Percentiles rank a stretch among this genome's conserved stretches.
Conservation (phyloP, 2,797 vertebrate species). For the Sebastes dallii region DNA sequence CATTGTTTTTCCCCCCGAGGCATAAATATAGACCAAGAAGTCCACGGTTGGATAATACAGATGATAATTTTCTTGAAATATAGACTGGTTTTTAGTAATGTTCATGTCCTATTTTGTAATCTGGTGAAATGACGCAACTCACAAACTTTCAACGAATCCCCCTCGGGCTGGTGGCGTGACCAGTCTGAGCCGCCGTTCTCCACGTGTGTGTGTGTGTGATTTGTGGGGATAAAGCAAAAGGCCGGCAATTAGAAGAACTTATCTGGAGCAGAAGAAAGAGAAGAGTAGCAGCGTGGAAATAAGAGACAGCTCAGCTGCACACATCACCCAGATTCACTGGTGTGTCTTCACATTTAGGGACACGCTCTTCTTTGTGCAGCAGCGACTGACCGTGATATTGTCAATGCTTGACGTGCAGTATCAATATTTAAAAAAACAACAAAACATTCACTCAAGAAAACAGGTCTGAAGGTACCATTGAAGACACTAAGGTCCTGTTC, state of each 20-base stretch:
- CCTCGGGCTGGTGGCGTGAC: constrained; percentile 14
- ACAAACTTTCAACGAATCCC: background rate
- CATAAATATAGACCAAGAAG: constrained; percentile 2
- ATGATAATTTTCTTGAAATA: background rate
- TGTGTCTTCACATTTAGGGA: background rate
- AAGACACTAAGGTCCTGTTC: background rate
- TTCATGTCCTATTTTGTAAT: constrained; percentile 22
- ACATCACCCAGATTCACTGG: background rate
- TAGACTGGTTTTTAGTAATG: background rate
- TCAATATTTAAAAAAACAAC: constrained; percentile 13
- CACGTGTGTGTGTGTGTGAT: background rate
- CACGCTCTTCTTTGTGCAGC: constrained; percentile 2
- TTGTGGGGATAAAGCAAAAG: background rate
- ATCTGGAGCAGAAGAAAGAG: constrained; percentile 40
- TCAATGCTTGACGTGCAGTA: background rate
- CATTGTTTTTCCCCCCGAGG: background rate
- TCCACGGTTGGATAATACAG: background rate
- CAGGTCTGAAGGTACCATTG: background rate
- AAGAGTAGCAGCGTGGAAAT: background rate
- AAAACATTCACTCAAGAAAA: background rate
- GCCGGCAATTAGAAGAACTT: constrained; percentile 25
- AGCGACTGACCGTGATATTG: background rate
- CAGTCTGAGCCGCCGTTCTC: background rate
- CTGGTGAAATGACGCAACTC: constrained; percentile 6
- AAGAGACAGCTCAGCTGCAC: constrained; percentile 7